Evolutionary conservation across 1,140 invertebrate genomes (phyloP), one percentile per base, ranked within the genome.

Genomic region (Oncopodura yosiiana): DNA sequence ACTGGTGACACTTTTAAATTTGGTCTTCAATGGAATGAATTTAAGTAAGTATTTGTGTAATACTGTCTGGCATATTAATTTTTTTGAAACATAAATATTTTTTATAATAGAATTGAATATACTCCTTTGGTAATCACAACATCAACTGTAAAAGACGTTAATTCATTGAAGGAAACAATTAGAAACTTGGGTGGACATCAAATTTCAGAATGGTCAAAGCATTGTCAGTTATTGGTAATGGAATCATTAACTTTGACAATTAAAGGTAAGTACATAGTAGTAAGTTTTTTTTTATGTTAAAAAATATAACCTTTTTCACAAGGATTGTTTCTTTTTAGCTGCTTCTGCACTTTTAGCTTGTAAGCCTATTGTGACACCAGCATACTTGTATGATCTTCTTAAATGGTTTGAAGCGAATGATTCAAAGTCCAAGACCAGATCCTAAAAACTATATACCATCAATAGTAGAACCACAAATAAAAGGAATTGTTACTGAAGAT

Each of bases 191-290:
- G 71, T 11, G 72, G 69, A 9, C 70, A 72, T 60, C 51, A 73
- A 36, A 58, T 70, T 5, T 60, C 56, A 24, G 71, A 74, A 32
- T 75, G 73, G 73, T 58, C 52, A n/a, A 53, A 58, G 27, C 65
- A 69, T 30, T 82, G 80, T 63, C 69, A 73, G 21, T 75, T 79
- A 66, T 69, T 85, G 21, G 80, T 82, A 12, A 82, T 84, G 76
- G 74, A 76, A 37, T 73, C 73, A 19, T 74, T 82, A 23, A 78
- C 75, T 16, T 71, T 85, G 16, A 84, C 82, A 11, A 73, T 81
- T 1, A 84, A 84, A n/a, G n/a, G n/a, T n/a, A n/a, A n/a, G n/a
- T n/a, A n/a, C n/a, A n/a, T n/a, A n/a, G n/a, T n/a, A n/a, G n/a
- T n/a, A n/a, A n/a, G n/a, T n/a, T n/a, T n/a, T n/a, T n/a, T n/a